These are phyloP conservation scores for Catharus minimus DNA, from an alignment of 2,113 vertebrate genomes.

Conservation along the genomic window DNA sequence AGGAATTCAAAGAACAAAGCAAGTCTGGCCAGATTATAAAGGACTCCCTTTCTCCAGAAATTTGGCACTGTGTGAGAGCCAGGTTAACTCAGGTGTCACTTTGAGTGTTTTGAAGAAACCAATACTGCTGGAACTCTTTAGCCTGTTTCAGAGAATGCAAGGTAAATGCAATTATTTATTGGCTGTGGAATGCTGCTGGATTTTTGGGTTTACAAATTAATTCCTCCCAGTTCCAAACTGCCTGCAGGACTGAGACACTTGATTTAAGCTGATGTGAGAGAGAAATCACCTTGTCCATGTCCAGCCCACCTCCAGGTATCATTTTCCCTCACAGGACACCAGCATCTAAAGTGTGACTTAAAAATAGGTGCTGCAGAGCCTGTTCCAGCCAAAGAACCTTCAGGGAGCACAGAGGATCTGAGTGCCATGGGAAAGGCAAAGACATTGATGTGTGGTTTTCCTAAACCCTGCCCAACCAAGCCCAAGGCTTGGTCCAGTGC, in stretches of 20 bases:
- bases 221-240: not conserved
- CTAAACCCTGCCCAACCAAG: not conserved
- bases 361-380: not conserved
- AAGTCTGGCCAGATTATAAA: not conserved
- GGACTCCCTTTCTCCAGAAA: not conserved
- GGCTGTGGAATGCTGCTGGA: not conserved
- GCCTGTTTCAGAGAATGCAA: not conserved
- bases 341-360: not conserved
- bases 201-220: not conserved
- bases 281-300: not conserved
- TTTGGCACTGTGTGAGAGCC: not conserved
- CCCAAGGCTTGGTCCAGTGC: not conserved
- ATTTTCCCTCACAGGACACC: not conserved
- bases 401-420: not conserved
- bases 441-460: not conserved
- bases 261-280: not conserved
- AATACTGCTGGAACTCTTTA: not conserved
- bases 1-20: conserved; percentile 14
- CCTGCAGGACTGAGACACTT: not conserved
- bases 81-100: not conserved
- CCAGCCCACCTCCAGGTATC: not conserved
- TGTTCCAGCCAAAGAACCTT: not conserved
- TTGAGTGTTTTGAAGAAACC: not conserved
- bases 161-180: not conserved
- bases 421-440: not conserved